Percentiles rank a stretch among this genome's conserved stretches.
Evolutionary conservation across 2,888 invertebrate genomes (phyloP).

Genomic region (Diabrotica balteata): DNA sequence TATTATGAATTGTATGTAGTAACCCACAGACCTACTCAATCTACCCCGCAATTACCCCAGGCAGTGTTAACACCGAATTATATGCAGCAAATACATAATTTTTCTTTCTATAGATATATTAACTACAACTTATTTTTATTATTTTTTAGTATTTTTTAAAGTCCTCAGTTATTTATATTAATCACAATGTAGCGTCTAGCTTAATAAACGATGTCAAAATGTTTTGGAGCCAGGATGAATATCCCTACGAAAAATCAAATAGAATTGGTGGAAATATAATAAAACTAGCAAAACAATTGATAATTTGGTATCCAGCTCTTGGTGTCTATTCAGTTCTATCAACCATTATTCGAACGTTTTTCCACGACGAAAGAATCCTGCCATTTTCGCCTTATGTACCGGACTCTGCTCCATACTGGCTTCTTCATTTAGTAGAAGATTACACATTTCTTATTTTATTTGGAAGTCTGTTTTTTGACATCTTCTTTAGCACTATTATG

Average conservation of each 20-base stretch:
- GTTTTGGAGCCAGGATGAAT: constrained; percentile 1
- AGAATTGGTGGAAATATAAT: neutral
- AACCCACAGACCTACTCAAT: too few relatives aligned
- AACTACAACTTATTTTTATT: neutral
- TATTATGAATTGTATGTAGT: too few relatives aligned
- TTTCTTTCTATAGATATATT: too few relatives aligned
- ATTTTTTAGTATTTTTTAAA: neutral
- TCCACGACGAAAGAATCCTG: neutral
- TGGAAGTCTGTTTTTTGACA: constrained; percentile 7
- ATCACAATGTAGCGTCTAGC: neutral
- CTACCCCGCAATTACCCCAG: too few relatives aligned
- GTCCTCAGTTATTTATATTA: neutral
- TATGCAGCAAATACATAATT: too few relatives aligned
- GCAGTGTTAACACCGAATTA: too few relatives aligned
- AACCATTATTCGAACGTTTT: neutral
- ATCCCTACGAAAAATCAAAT: neutral
- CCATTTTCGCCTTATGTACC: constrained; percentile 13
- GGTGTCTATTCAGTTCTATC: neutral
- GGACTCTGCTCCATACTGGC: constrained; percentile 2
- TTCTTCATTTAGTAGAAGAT: constrained; percentile 8
- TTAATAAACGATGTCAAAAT: constrained; percentile 2
- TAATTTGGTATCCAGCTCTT: neutral
- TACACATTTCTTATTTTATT: constrained; percentile 10
- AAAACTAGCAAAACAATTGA: neutral
- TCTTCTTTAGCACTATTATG: constrained; percentile 6